Evolutionary conservation across 2,113 vertebrate genomes (phyloP), one percentile per base, ranked within the genome.

Genomic region (Oreochromis spilurus): DNA sequence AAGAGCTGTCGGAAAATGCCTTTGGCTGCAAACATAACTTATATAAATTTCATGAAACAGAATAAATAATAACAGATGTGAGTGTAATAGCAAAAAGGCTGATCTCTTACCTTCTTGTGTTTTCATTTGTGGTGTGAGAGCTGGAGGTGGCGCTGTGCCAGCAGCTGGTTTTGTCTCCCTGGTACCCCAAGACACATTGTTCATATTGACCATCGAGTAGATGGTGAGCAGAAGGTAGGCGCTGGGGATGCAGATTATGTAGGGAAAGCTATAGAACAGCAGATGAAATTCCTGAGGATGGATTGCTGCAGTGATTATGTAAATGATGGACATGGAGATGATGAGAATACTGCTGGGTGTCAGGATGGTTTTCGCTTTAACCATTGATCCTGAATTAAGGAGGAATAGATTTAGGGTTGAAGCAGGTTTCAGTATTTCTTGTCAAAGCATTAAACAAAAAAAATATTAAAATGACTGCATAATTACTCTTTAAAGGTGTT

Each of bases 131-230:
- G 13, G 53, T 2, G 4, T 4, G 9, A 4, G 1, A 1, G 10
- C n/a, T 40, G 4, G 9, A 9, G 83, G 14, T 14, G 24, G 2
- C 7, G 10, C 36, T 7, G 67, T 53, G 6, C 24, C 88, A 4
- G 50, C 4, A 2, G 50, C 13, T 4, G 83, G 26, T 16, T 84
- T 84, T 29, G 88, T 16, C 84, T 97, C 96, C 10, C 96, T 88
- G 8, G 96, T 97, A 9, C 96, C 96, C 96, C 96, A 96, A 7
- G 96, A 96, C 31, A 96, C 93, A 1, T 95, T 94, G 92, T 96
- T 95, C 95, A 97, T 94, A 90, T 97, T 97, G 72, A 92, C 93
- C 92, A 96, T 94, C 48, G 95, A 94, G 89, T 96, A 97, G 81
- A 97, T 96, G 60, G 80, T 85, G 79, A 97, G 93, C 43, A 97